Base-by-base conservation (phyloP, 2,113 vertebrate genomes). In the Myodes glareolus region DNA sequence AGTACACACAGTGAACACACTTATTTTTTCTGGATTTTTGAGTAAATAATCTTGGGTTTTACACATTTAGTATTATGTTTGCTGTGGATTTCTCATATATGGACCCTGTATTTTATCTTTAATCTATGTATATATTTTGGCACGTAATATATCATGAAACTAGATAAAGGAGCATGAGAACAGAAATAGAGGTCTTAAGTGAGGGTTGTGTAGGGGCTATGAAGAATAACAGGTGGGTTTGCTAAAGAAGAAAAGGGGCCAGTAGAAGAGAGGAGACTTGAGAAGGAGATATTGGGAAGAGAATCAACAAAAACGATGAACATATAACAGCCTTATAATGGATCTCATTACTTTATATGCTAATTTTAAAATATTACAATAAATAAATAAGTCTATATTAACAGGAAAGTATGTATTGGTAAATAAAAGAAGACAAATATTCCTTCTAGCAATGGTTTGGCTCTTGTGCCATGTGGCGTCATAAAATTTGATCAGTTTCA, bases 391-490 rank as follows among this genome's bases (percentile, higher is more conserved):
- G 13, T 31, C 42, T 47, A 29, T 77, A 45, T 61, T 58, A 61
- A n/a, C 76, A 93, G 65, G 17, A 90, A 90, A 72, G 76, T 86
- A 33, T 68, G 5, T 58, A 36, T 58, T 31, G n/a, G 80, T 89
- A 82, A 93, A 67, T 65, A 63, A 50, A 92, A 29, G 45, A 52
- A 96, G 90, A 88, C 3, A 58, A 91, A 68, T 47, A 7, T 68
- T 94, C 31, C 90, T 36, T 21, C 70, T 95, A 78, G 36, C 14
- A 92, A 73, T 12, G 80, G 17, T 87, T 93, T 91, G 19, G 70
- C 67, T 63, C 45, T 86, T 78, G 33, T 12, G 50, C 7, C 25
- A 90, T 72, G 39, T 61, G 73, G 78, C 70, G 10, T 77, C 52
- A 61, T 7, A 93, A 68, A 94, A 82, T 82, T 87, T 96, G 42